Evolutionary conservation across 2,888 invertebrate genomes (phyloP).

Genomic region (Bhutanitis thaidina): DNA sequence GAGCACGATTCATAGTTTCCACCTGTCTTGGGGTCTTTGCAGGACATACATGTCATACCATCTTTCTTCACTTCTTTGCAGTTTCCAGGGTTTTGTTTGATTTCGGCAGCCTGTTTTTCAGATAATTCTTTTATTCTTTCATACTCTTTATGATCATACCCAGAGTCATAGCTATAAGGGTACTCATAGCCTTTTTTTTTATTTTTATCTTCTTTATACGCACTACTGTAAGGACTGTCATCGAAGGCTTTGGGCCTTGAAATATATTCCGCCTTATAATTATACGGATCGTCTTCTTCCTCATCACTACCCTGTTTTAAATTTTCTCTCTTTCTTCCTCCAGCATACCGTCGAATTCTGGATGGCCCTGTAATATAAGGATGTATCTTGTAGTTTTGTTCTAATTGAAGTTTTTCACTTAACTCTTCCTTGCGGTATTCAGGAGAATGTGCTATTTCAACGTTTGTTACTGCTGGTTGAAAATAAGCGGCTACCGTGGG

Average conservation of each 20-base stretch:
- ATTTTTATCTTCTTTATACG: constrained; percentile 63
- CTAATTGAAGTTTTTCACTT: constrained; percentile 52
- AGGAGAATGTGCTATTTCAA: constrained; percentile 66
- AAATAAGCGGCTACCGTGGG: constrained; percentile 68
- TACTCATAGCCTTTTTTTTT: constrained; percentile 67
- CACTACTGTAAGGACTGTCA: constrained; percentile 62
- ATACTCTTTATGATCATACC: constrained; percentile 75
- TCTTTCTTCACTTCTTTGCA: constrained; percentile 83
- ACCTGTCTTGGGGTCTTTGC: constrained; percentile 86
- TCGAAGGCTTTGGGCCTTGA: constrained; percentile 76
- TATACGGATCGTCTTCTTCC: constrained; percentile 73
- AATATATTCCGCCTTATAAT: constrained; percentile 69
- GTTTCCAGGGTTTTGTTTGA: constrained; percentile 81
- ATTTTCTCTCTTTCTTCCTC: constrained; percentile 62
- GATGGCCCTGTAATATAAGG: constrained; percentile 71
- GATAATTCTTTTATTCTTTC: constrained; percentile 81
- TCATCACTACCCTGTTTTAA: constrained; percentile 49
- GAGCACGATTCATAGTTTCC: constrained; percentile 90
- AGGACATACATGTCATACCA: constrained; percentile 85
- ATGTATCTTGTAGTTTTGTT: constrained; percentile 70
- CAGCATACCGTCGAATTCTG: constrained; percentile 72
- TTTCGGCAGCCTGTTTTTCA: constrained; percentile 81
- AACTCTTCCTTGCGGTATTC: constrained; percentile 65
- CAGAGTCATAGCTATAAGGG: constrained; percentile 71
- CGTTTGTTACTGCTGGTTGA: constrained; percentile 62